Percentiles rank a stretch among this genome's conserved stretches.
These are phyloP conservation scores for Prenolepis imparis DNA, from an alignment of 2,888 invertebrate species.

Conservation along the genomic window DNA sequence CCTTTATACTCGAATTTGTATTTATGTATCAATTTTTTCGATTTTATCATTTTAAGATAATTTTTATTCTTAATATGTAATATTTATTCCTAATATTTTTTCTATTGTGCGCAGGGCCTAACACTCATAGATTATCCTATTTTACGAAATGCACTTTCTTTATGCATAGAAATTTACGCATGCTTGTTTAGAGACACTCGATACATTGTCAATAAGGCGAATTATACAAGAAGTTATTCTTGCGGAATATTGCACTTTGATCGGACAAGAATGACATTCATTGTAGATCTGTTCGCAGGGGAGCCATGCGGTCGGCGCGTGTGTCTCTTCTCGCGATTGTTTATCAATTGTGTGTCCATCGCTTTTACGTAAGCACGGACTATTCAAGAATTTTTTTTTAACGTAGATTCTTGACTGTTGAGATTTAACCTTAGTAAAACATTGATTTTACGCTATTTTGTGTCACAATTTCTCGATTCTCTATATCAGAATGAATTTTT, in stretches of 20 bases:
- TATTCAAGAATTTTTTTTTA: neutral
- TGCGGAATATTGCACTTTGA: conserved; percentile 33
- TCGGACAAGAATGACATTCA: neutral
- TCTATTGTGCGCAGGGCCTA: no score
- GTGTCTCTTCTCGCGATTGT: conserved; percentile 8
- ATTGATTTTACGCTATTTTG: neutral
- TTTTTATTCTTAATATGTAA: no score
- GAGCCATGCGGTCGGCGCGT: conserved; percentile 40
- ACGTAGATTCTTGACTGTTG: neutral
- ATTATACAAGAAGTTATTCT: conserved; percentile 25
- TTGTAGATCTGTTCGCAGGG: conserved; percentile 51
- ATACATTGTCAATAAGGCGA: conserved; percentile 16
- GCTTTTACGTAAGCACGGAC: conserved; percentile 23
- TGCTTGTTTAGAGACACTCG: conserved; percentile 4
- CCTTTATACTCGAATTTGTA: no score
- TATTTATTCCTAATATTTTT: no score
- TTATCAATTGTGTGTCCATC: conserved; percentile 17
- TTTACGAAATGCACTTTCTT: neutral
- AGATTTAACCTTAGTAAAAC: neutral
- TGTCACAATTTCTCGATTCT: neutral
- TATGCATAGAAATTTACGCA: neutral
- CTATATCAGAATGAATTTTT: neutral
- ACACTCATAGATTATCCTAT: neutral
- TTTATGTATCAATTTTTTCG: no score
- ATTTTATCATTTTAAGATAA: no score